Evolutionary conservation across 2,113 vertebrate species (phyloP), one percentile per base, ranked within the genome.

Genomic region (Lethenteron camtschaticum): DNA sequence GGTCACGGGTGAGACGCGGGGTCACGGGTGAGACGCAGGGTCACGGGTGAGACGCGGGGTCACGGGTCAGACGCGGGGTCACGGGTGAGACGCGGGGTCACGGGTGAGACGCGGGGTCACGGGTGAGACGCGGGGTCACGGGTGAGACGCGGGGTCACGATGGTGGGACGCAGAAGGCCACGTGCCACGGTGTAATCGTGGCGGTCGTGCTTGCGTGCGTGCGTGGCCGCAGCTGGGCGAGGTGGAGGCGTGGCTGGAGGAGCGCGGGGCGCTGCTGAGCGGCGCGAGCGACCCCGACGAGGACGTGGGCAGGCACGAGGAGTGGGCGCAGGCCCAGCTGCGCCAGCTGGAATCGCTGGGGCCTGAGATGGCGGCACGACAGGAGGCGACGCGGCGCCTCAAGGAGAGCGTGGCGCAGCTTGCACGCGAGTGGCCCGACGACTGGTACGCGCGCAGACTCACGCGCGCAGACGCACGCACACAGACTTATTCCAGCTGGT

Each of bases 271-370:
- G 9, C 57, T 76, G 63, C 77, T 90, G 70, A 82, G 86, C 71
- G 78, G 71, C 0, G 71, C 75, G 55, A 41, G 41, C 41, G 41
- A 41, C 41, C 41, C 41, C 41, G 41, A 41, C 41, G 41, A 41
- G 41, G 87, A 89, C 73, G 78, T 76, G n/a, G 86, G 87, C 68
- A 83, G 79, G 76, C 84, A 80, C 60, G 81, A 87, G 69, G 85
- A 88, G 76, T 77, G 76, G 57, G 84, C 83, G 0, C 82, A 82
- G 69, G 74, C 74, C 18, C 78, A 87, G 58, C 79, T 89, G 56
- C 77, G 80, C 71, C 83, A 73, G 72, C 79, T 90, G 71, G 87
- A 89, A 74, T 74, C 81, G 71, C 77, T 83, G 73, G 81, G 78
- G 55, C 76, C n/a, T 73, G 85, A 88, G 72, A 74, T 88, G 77